phyloP scores from a whole-genome alignment of 2,797 vertebrate genomes.

The Protosalanx chinensis region DNA sequence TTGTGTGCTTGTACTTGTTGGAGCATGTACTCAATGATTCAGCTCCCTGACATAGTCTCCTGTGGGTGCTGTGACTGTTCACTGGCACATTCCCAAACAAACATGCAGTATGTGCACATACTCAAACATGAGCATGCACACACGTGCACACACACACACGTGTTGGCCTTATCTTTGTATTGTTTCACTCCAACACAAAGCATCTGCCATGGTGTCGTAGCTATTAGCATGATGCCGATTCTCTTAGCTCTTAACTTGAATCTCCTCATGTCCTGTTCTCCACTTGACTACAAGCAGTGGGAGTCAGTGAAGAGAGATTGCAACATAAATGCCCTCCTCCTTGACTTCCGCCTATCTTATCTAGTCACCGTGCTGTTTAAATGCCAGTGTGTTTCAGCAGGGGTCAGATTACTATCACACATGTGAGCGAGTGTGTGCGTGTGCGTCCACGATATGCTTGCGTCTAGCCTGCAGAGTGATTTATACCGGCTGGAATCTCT shows the following conservation, averaged over 20 bases:
- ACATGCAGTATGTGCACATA: neutral
- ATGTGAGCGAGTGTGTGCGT: neutral
- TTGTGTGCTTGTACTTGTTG: slow-evolving; percentile 32
- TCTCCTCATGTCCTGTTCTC: neutral
- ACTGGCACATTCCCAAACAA: slow-evolving; percentile 3
- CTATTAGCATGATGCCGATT: neutral
- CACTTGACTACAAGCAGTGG: neutral
- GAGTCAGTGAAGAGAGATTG: neutral
- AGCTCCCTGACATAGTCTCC: slow-evolving; percentile 9
- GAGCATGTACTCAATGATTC: slow-evolving; percentile 41
- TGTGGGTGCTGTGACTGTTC: neutral
- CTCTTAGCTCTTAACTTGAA: neutral
- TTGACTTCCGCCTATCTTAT: slow-evolving; percentile 5
- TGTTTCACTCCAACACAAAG: neutral
- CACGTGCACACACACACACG: neutral
- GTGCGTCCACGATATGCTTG: neutral
- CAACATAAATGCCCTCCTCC: slow-evolving; percentile 4
- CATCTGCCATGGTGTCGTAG: neutral
- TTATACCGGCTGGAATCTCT: slow-evolving; percentile 27
- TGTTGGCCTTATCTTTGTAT: neutral
- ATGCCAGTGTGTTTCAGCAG: neutral
- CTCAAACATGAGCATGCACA: neutral
- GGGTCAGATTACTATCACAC: slow-evolving; percentile 12
- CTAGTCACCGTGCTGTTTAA: slow-evolving; percentile 14
- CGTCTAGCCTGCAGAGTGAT: slow-evolving; percentile 18